Conservation (phyloP, 2,113 vertebrate species). For the Istiophorus platypterus region DNA sequence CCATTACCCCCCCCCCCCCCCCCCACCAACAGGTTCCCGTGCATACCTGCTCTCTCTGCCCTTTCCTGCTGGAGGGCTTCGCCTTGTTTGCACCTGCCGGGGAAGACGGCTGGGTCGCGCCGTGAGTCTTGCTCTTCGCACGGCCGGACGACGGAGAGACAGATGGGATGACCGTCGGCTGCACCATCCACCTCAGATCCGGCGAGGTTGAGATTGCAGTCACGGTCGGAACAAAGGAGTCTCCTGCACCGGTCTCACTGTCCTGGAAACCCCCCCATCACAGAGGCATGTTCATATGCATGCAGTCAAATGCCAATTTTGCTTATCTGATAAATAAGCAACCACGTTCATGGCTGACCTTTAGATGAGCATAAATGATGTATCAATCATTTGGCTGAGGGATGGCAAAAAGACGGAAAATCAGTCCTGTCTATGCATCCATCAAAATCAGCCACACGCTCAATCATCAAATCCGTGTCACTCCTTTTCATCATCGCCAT, state of each 20-base stretch:
- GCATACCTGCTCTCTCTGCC: conserved; percentile 90
- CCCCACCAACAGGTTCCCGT: neutral
- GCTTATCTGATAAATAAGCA: conserved; percentile 37
- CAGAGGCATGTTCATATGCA: conserved; percentile 24
- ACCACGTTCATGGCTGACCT: conserved; percentile 50
- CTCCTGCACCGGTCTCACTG: conserved; percentile 82
- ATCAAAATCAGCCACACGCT: conserved; percentile 1
- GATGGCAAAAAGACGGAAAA: conserved; percentile 18
- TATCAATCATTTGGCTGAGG: conserved; percentile 46
- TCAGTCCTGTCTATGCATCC: conserved; percentile 1
- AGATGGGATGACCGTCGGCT: conserved; percentile 87
- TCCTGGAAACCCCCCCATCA: conserved; percentile 80
- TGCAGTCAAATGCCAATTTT: conserved; percentile 37
- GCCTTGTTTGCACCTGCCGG: conserved; percentile 81
- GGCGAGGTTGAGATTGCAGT: conserved; percentile 90
- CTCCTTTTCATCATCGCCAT: conserved; percentile 9
- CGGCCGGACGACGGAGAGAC: conserved; percentile 85
- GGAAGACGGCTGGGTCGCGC: conserved; percentile 66
- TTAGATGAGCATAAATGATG: conserved; percentile 51
- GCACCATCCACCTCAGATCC: conserved; percentile 91
- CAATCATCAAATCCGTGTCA: conserved; percentile 25
- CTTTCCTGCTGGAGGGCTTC: conserved; percentile 87
- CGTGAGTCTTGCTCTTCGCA: conserved; percentile 80
- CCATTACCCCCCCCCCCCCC: neutral
- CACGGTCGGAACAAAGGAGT: conserved; percentile 90